These are phyloP conservation scores for Takifugu flavidus DNA, from an alignment of 2,113 vertebrate genomes.

Conservation along the genomic window DNA sequence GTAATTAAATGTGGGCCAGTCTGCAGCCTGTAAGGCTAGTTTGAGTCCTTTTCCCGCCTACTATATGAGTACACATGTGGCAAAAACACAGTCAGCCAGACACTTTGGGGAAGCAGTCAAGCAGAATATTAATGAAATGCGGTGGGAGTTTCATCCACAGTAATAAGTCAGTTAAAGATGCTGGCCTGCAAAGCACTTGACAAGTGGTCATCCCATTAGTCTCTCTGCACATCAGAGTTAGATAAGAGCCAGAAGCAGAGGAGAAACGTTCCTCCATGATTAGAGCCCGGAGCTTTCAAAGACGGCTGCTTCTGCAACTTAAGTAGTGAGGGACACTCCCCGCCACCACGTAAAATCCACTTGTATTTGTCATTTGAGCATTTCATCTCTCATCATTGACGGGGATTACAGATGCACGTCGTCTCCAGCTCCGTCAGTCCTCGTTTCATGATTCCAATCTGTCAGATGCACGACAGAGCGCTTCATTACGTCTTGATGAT, in stretches of 20 bases:
- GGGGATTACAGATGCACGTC: conserved; percentile 50
- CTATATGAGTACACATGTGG: conserved; percentile 38
- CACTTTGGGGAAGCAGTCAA: conserved; percentile 23
- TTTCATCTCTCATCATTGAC: conserved; percentile 56
- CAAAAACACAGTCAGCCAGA: conserved; percentile 32
- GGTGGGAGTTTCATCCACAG: conserved; percentile 38
- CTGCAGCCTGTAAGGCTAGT: conserved; percentile 50
- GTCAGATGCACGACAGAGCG: conserved; percentile 51
- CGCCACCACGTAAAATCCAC: conserved; percentile 57
- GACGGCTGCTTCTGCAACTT: conserved; percentile 68
- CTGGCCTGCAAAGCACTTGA: conserved; percentile 56
- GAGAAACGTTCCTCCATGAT: conserved; percentile 80
- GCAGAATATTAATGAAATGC: conserved; percentile 48
- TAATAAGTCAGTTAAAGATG: conserved; percentile 47
- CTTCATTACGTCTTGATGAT: conserved; percentile 59
- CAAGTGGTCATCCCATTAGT: conserved; percentile 77
- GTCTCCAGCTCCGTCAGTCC: conserved; percentile 47
- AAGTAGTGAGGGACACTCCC: conserved; percentile 67
- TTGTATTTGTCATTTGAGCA: conserved; percentile 51
- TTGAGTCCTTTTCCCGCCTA: conserved; percentile 31
- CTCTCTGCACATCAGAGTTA: conserved; percentile 66
- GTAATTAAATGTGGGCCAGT: conserved; percentile 66
- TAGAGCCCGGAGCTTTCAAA: conserved; percentile 78
- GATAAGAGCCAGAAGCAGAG: conserved; percentile 70
- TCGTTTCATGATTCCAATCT: conserved; percentile 55